Conservation (phyloP, 2,888 invertebrate genomes). For the Idaea biselata region DNA sequence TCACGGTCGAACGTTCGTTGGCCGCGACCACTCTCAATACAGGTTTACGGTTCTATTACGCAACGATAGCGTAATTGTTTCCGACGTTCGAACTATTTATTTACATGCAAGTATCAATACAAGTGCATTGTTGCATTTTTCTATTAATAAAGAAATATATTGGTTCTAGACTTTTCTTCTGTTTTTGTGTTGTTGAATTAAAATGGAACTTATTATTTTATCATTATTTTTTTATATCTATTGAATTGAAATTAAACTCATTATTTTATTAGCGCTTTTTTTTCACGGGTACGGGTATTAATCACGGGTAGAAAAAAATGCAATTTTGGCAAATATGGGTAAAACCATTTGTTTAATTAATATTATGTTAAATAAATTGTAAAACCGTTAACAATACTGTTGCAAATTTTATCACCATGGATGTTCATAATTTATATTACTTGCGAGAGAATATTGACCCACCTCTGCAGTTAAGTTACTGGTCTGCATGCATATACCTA, state of each 20-base stretch:
- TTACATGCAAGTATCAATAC: conserved; percentile 36
- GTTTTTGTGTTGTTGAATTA: too few species aligned
- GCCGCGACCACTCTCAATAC: conserved; percentile 60
- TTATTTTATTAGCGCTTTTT: too few species aligned
- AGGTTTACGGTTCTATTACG: conserved; percentile 54
- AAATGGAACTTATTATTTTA: too few species aligned
- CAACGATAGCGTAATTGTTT: conserved; percentile 54
- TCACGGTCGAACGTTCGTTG: conserved; percentile 51
- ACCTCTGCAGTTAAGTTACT: background rate
- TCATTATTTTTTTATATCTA: too few species aligned
- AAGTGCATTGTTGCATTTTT: conserved; percentile 17
- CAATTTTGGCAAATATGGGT: too few species aligned
- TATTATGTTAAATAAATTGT: background rate
- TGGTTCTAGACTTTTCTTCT: too few species aligned
- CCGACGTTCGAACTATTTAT: conserved; percentile 50
- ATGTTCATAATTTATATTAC: background rate
- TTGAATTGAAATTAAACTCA: too few species aligned
- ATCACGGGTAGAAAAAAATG: too few species aligned
- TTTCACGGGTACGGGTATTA: too few species aligned
- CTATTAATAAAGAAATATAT: conserved; percentile 6
- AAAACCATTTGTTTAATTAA: too few species aligned
- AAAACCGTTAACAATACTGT: background rate
- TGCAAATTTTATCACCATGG: background rate
- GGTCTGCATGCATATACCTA: background rate
- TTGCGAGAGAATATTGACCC: background rate